Evolutionary conservation across 1,140 invertebrate species (phyloP).

Genomic region (Micrasema minimum): DNA sequence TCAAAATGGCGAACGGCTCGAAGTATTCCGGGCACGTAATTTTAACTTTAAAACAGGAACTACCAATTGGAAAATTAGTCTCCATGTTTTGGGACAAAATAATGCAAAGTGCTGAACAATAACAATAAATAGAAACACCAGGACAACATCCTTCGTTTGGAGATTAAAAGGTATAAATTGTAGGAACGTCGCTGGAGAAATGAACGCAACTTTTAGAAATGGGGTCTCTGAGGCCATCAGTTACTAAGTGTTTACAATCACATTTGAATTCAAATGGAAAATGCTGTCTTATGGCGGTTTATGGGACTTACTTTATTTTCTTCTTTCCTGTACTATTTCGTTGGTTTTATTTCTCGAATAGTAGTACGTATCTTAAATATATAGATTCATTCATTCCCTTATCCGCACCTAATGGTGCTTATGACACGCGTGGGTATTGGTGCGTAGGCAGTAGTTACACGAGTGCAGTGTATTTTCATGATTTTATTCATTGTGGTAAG

Average conservation of each 20-base stretch:
- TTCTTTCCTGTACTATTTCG: too few species aligned
- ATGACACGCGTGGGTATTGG: too few species aligned
- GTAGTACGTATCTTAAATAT: too few species aligned
- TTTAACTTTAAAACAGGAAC: conserved; percentile 41
- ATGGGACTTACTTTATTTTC: conserved; percentile 26
- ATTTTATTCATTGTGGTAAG: too few species aligned
- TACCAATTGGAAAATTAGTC: conserved; percentile 50
- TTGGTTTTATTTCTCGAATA: too few species aligned
- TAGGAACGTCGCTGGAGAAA: conserved; percentile 39
- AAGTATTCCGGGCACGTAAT: conserved; percentile 44
- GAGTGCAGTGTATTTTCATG: too few species aligned
- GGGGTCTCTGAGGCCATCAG: conserved; percentile 12
- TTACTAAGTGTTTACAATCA: conserved; percentile 32
- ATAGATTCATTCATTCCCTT: too few species aligned
- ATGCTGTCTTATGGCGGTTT: conserved; percentile 16
- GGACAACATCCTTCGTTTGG: conserved; percentile 51
- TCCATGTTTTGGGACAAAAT: conserved; percentile 41
- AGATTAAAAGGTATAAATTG: conserved; percentile 54
- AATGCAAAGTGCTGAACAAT: conserved; percentile 50
- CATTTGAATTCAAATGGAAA: conserved; percentile 27
- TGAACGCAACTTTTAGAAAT: conserved; percentile 26
- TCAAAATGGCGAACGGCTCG: not conserved
- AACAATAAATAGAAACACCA: conserved; percentile 52
- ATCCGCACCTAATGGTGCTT: too few species aligned
- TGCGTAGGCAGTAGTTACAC: too few species aligned